Evolutionary conservation across 2,113 vertebrate species (phyloP).

Genomic region (Taxidea taxus): DNA sequence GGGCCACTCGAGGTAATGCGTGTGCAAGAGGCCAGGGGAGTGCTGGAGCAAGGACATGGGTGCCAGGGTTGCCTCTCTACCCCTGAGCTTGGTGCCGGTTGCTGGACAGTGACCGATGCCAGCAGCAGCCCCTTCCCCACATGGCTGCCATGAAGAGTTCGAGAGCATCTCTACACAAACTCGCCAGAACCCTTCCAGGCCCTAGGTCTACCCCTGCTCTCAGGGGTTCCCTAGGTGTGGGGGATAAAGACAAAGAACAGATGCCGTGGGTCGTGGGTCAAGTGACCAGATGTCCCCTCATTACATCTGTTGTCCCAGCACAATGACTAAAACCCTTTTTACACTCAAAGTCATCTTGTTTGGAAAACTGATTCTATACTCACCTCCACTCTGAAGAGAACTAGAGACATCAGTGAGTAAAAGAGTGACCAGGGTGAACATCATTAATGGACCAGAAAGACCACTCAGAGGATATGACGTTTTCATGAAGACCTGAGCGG

Average conservation of each 20-base stretch:
- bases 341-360: background rate
- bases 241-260: background rate
- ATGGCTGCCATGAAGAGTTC: rapidly evolving
- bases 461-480: background rate
- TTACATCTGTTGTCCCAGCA: too few relatives aligned
- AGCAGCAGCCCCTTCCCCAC: background rate
- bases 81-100: background rate
- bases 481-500: background rate
- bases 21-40: background rate
- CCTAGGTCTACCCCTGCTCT: background rate
- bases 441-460: background rate
- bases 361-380: background rate
- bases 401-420: background rate
- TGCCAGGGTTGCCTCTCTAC: too few relatives aligned
- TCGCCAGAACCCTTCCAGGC: background rate
- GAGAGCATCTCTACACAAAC: rapidly evolving
- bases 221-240: too few relatives aligned
- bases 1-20: background rate
- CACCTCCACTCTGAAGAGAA: background rate
- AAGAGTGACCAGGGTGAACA: background rate
- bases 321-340: rapidly evolving
- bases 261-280: rapidly evolving
- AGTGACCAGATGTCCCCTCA: rapidly evolving
- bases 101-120: rapidly evolving
- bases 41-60: rapidly evolving